Evolutionary conservation across 2,797 vertebrate genomes (phyloP).

Genomic region (Gila robusta): DNA sequence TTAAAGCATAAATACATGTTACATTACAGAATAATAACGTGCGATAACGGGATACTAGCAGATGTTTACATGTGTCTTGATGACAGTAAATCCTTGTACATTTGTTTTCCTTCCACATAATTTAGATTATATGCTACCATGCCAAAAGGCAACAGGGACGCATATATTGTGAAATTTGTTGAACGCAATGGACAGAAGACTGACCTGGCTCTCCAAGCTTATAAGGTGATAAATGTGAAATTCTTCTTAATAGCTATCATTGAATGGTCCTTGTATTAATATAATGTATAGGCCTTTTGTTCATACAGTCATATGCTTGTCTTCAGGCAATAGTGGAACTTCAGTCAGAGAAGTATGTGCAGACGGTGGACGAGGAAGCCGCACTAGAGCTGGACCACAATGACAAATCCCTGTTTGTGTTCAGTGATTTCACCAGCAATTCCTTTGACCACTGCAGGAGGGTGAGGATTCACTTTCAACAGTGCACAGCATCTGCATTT

Average conservation of each 20-base stretch:
- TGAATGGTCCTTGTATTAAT: neutral
- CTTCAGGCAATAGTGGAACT: conserved; percentile 90
- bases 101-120: neutral
- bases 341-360: conserved; percentile 91
- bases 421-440: conserved; percentile 85
- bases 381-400: conserved; percentile 84
- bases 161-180: conserved; percentile 93
- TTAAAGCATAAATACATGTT: neutral
- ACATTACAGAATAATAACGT: neutral
- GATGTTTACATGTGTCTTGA: neutral
- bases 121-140: conserved; percentile 72
- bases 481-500: neutral
- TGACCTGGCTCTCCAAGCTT: conserved; percentile 85
- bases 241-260: conserved; percentile 48
- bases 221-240: conserved; percentile 80
- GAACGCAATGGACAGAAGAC: conserved; percentile 78
- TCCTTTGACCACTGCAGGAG: conserved; percentile 90
- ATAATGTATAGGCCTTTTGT: neutral
- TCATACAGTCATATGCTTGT: neutral
- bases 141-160: conserved; percentile 80
- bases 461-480: conserved; percentile 74
- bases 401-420: conserved; percentile 93
- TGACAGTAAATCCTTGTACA: neutral
- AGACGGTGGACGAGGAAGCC: conserved; percentile 83
- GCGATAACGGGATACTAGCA: neutral